phyloP scores from a whole-genome alignment of 1,140 invertebrate species.

The Lepidurus packardi region DNA sequence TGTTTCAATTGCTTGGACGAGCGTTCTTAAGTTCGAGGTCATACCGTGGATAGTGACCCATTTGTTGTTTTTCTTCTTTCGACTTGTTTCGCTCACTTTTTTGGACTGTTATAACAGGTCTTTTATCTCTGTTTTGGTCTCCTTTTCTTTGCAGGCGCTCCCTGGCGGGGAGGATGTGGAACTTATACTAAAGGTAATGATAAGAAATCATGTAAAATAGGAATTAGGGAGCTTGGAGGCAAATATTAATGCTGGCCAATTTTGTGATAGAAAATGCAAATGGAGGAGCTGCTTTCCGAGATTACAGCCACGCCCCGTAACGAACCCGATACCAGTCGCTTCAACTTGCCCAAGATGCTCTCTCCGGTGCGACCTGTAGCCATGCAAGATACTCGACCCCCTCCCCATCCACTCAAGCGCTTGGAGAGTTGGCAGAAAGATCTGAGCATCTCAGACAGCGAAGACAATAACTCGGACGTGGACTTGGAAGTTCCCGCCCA shows the following conservation, averaged over 20 bases:
- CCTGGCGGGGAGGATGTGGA: neutral
- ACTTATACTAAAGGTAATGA: neutral
- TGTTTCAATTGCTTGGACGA: too few species aligned
- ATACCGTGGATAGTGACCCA: too few species aligned
- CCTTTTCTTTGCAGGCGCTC: neutral
- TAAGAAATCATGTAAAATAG: neutral
- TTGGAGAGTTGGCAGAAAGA: slow-evolving; percentile 24
- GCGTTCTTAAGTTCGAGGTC: too few species aligned
- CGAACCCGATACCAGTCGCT: slow-evolving; percentile 18
- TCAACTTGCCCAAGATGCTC: slow-evolving; percentile 22
- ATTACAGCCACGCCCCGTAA: slow-evolving; percentile 33
- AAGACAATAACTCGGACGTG: neutral
- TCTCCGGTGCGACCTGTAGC: neutral
- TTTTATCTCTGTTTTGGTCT: neutral
- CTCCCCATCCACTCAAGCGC: slow-evolving; percentile 6
- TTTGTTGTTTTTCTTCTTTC: too few species aligned
- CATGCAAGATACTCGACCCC: neutral
- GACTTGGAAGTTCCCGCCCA: neutral
- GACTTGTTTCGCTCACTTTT: neutral
- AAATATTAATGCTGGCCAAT: neutral
- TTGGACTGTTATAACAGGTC: neutral
- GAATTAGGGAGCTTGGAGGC: neutral
- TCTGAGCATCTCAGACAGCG: slow-evolving; percentile 31
- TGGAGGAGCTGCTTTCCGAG: slow-evolving; percentile 24
- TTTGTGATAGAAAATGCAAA: slow-evolving; percentile 28